A percentile compares a stretch with the other conserved stretches of the same genome.
Conservation (phyloP, 1,140 invertebrate species). For the Trachymyrmex cornetzi region DNA sequence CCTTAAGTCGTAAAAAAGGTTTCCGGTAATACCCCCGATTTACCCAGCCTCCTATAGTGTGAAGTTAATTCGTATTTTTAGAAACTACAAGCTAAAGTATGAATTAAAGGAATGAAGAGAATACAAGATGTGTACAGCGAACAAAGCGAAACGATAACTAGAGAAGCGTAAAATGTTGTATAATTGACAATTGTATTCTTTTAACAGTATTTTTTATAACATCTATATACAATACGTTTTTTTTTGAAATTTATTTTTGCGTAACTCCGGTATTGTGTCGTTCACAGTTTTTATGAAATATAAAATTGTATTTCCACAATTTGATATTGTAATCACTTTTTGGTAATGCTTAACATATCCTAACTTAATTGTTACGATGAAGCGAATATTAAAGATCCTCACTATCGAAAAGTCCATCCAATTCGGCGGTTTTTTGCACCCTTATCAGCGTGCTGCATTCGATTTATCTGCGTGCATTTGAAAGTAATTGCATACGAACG, state of each 20-base stretch:
- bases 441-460: conserved; percentile 5
- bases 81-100: conserved; percentile 33
- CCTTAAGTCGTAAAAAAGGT: conserved; percentile 52
- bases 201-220: neutral
- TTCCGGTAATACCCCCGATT: conserved; percentile 50
- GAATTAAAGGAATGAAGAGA: conserved; percentile 24
- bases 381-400: neutral
- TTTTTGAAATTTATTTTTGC: neutral
- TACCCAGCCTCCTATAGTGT: conserved; percentile 42
- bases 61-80: conserved; percentile 58
- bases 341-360: neutral
- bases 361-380: neutral
- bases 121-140: neutral
- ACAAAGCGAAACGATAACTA: conserved; percentile 9
- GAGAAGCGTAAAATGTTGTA: neutral
- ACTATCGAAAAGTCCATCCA: neutral
- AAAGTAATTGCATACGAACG: conserved; percentile 46
- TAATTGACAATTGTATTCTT: conserved; percentile 22
- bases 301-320: neutral
- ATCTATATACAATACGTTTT: neutral
- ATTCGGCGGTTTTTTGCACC: neutral
- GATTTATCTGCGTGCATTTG: conserved; percentile 45
- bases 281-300: neutral
- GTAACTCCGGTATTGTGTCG: neutral
- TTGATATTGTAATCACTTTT: neutral